Evolutionary conservation across 1,140 invertebrate species (phyloP).

Genomic region (Grapholita molesta): DNA sequence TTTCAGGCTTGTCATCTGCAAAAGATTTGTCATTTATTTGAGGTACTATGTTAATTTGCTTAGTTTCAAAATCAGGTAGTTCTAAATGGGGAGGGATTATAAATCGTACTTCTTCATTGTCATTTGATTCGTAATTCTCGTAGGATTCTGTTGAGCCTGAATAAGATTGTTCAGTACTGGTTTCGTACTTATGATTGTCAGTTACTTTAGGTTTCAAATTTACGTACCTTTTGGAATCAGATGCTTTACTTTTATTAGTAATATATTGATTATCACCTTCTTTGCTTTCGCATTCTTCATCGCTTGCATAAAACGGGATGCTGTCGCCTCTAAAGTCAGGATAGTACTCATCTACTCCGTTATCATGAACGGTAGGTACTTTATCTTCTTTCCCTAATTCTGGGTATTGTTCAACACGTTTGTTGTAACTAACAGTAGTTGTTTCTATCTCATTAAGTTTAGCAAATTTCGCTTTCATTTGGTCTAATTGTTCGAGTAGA

Average conservation of each 20-base stretch:
- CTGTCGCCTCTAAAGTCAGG: conserved; percentile 51
- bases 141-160: not conserved
- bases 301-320: conserved; percentile 31
- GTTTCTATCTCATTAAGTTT: conserved; percentile 17
- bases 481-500: not conserved
- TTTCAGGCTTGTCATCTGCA: conserved; percentile 25
- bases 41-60: conserved; percentile 30
- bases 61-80: conserved; percentile 35
- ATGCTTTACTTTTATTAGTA: conserved; percentile 20
- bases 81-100: conserved; percentile 34
- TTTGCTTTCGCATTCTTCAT: conserved; percentile 38
- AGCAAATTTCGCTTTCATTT: conserved; percentile 7
- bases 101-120: conserved; percentile 26
- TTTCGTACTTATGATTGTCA: not conserved
- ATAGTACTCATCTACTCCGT: conserved; percentile 54
- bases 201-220: not conserved
- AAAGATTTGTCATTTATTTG: conserved; percentile 20
- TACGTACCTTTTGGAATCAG: not conserved
- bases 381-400: conserved; percentile 27
- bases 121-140: conserved; percentile 16
- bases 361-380: conserved; percentile 25
- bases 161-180: conserved; percentile 17
- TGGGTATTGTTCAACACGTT: not conserved
- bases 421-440: not conserved
- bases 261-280: conserved; percentile 46